Conservation (phyloP, 2,797 vertebrate genomes). For the Avahi laniger region DNA sequence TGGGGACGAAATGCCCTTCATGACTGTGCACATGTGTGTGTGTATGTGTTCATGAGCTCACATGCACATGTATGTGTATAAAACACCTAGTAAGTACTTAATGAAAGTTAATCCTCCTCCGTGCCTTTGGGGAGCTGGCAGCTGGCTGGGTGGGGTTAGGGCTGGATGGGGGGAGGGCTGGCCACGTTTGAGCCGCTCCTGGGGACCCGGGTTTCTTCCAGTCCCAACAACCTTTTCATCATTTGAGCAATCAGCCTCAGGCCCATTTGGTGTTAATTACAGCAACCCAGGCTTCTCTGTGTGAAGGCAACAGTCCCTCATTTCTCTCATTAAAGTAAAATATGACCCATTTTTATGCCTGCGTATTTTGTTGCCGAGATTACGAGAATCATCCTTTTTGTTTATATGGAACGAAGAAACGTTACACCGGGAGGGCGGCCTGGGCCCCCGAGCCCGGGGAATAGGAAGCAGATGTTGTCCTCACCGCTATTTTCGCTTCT, state of each 20-base stretch:
- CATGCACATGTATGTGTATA: not conserved
- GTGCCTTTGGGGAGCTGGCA: not conserved
- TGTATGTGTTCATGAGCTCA: not conserved
- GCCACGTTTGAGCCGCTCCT: slow-evolving; percentile 37
- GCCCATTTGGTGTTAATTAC: slow-evolving; percentile 85
- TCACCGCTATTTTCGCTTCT: slow-evolving; percentile 13
- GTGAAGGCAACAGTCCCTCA: slow-evolving; percentile 82
- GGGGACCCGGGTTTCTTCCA: slow-evolving; percentile 58
- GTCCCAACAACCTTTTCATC: slow-evolving; percentile 69
- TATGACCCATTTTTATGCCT: slow-evolving; percentile 80
- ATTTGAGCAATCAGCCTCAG: slow-evolving; percentile 67
- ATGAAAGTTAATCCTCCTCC: not conserved
- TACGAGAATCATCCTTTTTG: slow-evolving; percentile 83
- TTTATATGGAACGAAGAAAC: slow-evolving; percentile 85
- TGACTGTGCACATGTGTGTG: not conserved
- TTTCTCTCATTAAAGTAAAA: slow-evolving; percentile 87
- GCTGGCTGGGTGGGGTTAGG: not conserved
- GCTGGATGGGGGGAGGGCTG: not conserved
- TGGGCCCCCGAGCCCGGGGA: slow-evolving; percentile 78
- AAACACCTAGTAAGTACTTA: not conserved
- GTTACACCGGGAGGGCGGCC: slow-evolving; percentile 76
- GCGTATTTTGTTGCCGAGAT: slow-evolving; percentile 85
- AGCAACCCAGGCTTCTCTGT: slow-evolving; percentile 71
- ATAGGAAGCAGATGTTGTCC: slow-evolving; percentile 89
- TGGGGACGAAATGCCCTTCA: not conserved